Base-by-base conservation (phyloP, 1,140 invertebrate species). In the Lithobius niger region DNA sequence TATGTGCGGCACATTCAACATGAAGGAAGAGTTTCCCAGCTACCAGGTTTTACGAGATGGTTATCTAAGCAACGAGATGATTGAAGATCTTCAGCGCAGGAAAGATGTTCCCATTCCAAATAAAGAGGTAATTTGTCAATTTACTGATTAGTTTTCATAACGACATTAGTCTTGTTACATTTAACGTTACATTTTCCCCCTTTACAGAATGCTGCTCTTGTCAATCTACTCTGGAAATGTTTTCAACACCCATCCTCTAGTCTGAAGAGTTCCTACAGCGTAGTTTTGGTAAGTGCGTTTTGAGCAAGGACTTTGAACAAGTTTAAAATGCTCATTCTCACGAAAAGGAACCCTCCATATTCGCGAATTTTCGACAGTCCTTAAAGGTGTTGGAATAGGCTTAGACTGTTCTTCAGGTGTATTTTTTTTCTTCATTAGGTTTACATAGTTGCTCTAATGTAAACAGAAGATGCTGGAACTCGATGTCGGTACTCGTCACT, bases 1-100 rank as follows among this genome's bases (percentile, higher is more conserved):
- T 6, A 13, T 61, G 27, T 58, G 55, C 45, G 60, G 60, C 1
- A 52, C 55, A 36, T 57, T 61, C 49, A 61, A 61, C 27, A 55
- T 61, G 27, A 21, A 25, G 13, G 57, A 58, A 57, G 48, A 28
- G 27, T 47, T 52, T 40, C 51, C 55, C 10, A 28, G 57, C 4
- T 61, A 59, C 40, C 60, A 61, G 24, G 27, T 61, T 43, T 49
- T 61, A 43, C 47, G 36, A 43, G 57, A 61, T 53, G 60, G 60
- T 2, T 61, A 59, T 45, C 52, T 61, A 42, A 61, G 49, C 43
- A 57, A 61, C 50, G 60, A 59, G n/a, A 61, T 57, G 54, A 59
- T 59, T 49, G 57, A 59, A 54, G 55, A 57, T 16, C 42, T 61
- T 16, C 54, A 59, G 44, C 27, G 18, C 25, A 59, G 55, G 27